phyloP scores from a whole-genome alignment of 2,797 vertebrate species.

The Amazona finschi region DNA sequence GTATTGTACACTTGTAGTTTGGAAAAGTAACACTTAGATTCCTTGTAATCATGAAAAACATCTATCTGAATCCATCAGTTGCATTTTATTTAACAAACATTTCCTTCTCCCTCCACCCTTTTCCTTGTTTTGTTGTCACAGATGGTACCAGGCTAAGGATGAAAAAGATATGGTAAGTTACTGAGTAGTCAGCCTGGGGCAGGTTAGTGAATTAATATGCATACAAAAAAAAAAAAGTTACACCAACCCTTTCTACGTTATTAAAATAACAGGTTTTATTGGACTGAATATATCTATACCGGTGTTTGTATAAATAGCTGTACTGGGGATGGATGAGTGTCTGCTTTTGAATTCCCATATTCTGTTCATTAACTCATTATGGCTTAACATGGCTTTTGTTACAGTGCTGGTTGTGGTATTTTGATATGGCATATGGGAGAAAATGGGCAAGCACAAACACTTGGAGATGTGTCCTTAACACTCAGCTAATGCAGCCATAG shows the following conservation, averaged over 20 bases:
- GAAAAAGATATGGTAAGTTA: not conserved
- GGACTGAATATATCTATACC: not conserved
- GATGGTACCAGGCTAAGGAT: not conserved
- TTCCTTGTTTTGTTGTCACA: not conserved
- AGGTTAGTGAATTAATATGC: constrained; percentile 19
- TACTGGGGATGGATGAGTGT: not conserved
- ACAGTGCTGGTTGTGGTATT: not conserved
- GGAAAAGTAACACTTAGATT: not conserved
- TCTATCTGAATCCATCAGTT: not conserved
- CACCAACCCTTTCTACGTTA: not conserved
- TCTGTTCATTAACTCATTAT: not conserved
- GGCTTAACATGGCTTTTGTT: not conserved
- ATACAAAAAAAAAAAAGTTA: not conserved
- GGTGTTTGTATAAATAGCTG: not conserved
- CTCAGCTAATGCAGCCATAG: not conserved
- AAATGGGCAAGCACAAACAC: not conserved
- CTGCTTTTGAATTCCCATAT: not conserved
- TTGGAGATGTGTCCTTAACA: not conserved
- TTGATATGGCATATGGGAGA: not conserved
- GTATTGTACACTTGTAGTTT: not conserved
- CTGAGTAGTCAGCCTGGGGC: not conserved
- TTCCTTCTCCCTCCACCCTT: not conserved
- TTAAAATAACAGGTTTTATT: constrained; percentile 33
- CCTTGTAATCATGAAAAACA: not conserved
- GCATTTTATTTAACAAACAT: constrained; percentile 6